These are phyloP conservation scores for Cryptosula pallasiana DNA, from an alignment of 2,888 invertebrate genomes.

Conservation along the genomic window DNA sequence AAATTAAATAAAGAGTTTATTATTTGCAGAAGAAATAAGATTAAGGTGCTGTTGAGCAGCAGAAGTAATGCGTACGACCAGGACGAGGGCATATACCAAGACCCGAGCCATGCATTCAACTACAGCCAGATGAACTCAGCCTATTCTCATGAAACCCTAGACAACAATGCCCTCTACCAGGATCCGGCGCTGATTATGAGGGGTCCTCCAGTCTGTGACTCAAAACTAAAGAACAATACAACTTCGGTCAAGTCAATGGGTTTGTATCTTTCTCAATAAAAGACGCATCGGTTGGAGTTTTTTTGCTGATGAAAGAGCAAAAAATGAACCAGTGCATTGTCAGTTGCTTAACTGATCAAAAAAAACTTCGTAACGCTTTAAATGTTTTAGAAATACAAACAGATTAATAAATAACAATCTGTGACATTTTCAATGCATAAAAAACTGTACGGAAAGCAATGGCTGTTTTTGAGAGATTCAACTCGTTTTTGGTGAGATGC, in stretches of 20 bases:
- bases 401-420: too few relatives aligned
- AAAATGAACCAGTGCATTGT: too few relatives aligned
- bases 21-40: not conserved
- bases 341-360: too few relatives aligned
- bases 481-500: too few relatives aligned
- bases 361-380: too few relatives aligned
- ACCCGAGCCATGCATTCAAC: constrained; percentile 15
- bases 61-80: not conserved
- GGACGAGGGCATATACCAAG: not conserved
- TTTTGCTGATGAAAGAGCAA: too few relatives aligned
- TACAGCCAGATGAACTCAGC: constrained; percentile 23
- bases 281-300: too few relatives aligned
- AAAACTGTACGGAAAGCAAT: too few relatives aligned
- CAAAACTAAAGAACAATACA: not conserved
- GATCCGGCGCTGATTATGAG: not conserved
- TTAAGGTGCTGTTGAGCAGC: not conserved
- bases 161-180: not conserved
- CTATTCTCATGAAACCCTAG: constrained; percentile 14
- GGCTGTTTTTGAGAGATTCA: too few relatives aligned
- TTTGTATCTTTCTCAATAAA: not conserved
- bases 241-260: constrained; percentile 5
- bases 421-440: too few relatives aligned
- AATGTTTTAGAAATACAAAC: too few relatives aligned
- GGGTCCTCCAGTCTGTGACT: not conserved
- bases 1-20: too few relatives aligned